Evolutionary conservation across 2,797 vertebrate genomes (phyloP).

Genomic region (Lepidocolaptes lacrymiger): DNA sequence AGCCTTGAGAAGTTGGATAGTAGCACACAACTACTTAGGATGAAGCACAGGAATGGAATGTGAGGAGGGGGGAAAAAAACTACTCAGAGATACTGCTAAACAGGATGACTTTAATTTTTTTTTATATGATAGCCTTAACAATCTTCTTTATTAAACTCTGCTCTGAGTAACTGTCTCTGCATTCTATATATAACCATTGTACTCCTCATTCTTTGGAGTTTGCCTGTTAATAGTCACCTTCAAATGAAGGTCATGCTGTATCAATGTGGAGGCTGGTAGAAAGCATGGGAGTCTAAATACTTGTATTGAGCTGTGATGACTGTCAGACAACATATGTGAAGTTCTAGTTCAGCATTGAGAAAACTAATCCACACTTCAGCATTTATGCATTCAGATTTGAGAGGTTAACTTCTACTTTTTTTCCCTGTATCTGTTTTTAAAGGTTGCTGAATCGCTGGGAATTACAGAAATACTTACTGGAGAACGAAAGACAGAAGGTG

Average conservation of each 20-base stretch:
- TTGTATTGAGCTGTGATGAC: background rate
- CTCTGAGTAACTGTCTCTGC: background rate
- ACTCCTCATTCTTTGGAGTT: background rate
- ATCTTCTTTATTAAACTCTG: background rate
- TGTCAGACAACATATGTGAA: background rate
- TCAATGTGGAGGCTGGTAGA: background rate
- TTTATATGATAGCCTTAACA: background rate
- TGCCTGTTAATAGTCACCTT: slow-evolving; percentile 9
- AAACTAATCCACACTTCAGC: background rate
- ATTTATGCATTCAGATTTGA: background rate
- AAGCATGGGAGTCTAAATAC: background rate
- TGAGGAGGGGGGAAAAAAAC: background rate
- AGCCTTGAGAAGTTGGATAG: background rate
- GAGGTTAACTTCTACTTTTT: background rate
- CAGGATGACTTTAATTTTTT: background rate
- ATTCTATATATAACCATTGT: background rate
- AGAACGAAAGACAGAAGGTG: slow-evolving; percentile 49
- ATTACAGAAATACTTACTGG: slow-evolving; percentile 82
- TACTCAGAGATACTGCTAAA: background rate
- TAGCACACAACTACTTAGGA: background rate
- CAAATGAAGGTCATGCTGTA: background rate
- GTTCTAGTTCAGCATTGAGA: background rate
- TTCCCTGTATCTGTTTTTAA: background rate
- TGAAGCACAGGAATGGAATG: background rate
- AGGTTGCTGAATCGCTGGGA: slow-evolving; percentile 91